Evolutionary conservation across 2,888 invertebrate genomes (phyloP), one percentile per base, ranked within the genome.

Genomic region (Drosophila austrosaltans): DNA sequence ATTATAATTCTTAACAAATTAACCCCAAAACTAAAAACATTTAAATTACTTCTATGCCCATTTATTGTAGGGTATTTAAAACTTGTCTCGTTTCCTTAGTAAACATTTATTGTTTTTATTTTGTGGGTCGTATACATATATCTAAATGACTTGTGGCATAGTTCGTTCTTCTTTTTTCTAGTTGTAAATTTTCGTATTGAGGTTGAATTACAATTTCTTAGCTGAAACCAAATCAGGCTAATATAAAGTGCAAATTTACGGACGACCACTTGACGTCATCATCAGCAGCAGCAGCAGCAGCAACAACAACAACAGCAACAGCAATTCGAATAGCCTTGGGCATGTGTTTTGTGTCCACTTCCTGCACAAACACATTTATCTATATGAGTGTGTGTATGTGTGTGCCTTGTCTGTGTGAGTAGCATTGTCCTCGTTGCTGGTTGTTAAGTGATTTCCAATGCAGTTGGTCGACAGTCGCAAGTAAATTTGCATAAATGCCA

Each of bases 401-500:
- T 44, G 20, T 48, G 42, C 28, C 4, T 28, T 30, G 30, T 30
- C 4, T 44, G 22, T 22, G 3, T 48, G 75, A 63, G 58, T 65
- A n/a, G 59, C 63, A 69, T 59, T 53, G 69, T 63, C 72, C 71
- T 72, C 72, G 71, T 53, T 59, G 72, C 63, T 64, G n/a, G 30
- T 62, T 58, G 79, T 71, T 83, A 81, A 83, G 85, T 83, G 82
- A 87, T 83, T 83, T 87, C 69, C 87, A 83, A 87, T 83, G 87
- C 82, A 83, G 82, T 82, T 82, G 82, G 79, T 75, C 78, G 60
- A n/a, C 32, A 54, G 44, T 25, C 28, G 36, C 56, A 69, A 59
- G 64, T 74, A 60, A 48, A 82, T 82, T 82, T 82, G 82, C 82
- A 82, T 82, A 81, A 74, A 71, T 83, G 72, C 64, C 74, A 68